Conservation (phyloP, 2,797 vertebrate species). For the Sorex maritimensis region DNA sequence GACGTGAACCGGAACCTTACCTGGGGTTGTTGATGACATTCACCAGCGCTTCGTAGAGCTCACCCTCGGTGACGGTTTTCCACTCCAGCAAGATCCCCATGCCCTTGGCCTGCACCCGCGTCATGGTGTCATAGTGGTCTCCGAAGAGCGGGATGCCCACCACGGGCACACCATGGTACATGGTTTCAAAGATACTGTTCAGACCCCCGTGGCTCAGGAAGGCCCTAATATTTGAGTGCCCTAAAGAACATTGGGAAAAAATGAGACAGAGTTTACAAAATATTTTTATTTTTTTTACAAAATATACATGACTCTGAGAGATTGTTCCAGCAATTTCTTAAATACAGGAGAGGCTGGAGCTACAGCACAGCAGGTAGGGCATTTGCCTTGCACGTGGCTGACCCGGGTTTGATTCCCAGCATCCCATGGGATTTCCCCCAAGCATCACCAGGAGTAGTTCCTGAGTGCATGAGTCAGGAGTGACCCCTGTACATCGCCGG, state of each 20-base stretch:
- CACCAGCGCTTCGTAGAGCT: conserved; percentile 94
- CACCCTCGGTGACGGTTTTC: conserved; percentile 95
- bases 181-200: conserved; percentile 99
- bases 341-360: too few relatives aligned
- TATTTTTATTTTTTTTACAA: too few relatives aligned
- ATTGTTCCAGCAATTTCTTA: background rate
- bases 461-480: too few relatives aligned
- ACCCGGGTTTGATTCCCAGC: too few relatives aligned
- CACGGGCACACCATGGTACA: conserved; percentile 99
- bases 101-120: conserved; percentile 97
- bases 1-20: conserved; percentile 77
- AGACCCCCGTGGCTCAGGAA: conserved; percentile 98
- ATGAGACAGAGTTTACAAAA: background rate
- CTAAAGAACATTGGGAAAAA: conserved; percentile 87
- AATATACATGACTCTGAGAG: background rate
- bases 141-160: conserved; percentile 98
- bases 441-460: too few relatives aligned
- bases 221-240: conserved; percentile 95
- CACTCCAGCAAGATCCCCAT: conserved; percentile 98
- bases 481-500: too few relatives aligned
- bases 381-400: too few relatives aligned
- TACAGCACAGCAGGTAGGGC: too few relatives aligned
- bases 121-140: conserved; percentile 99
- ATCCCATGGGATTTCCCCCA: too few relatives aligned
- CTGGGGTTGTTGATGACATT: conserved; percentile 95